Conservation (phyloP, 2,113 vertebrate genomes). For the Ochotona curzoniae region DNA sequence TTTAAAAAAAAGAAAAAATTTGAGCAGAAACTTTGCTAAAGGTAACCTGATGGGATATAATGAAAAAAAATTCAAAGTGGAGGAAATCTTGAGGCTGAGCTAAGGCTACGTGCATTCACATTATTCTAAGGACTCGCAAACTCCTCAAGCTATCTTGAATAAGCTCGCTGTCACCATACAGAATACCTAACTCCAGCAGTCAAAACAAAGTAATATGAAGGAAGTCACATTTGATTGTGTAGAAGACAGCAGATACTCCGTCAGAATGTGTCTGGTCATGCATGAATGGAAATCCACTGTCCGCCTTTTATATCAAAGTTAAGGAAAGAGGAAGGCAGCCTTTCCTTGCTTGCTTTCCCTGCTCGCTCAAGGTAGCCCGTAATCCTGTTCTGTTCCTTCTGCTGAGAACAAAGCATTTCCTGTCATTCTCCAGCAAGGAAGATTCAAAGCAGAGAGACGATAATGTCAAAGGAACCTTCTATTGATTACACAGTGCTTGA, state of each 20-base stretch:
- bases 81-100: conserved; percentile 22
- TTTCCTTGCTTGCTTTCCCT: conserved; percentile 19
- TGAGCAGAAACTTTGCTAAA: background rate
- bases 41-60: background rate
- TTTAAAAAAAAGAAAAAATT: background rate
- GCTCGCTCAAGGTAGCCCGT: conserved; percentile 24
- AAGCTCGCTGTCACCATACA: background rate
- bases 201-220: conserved; percentile 34
- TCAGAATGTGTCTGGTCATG: background rate
- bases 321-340: conserved; percentile 13
- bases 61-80: conserved; percentile 34
- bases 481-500: background rate
- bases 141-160: background rate
- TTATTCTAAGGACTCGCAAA: conserved; percentile 9
- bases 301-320: background rate
- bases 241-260: conserved; percentile 23
- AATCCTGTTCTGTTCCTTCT: conserved; percentile 38
- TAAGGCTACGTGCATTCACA: conserved; percentile 45
- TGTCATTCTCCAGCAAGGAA: conserved; percentile 40
- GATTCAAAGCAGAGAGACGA: background rate
- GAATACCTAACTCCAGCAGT: background rate
- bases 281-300: conserved; percentile 35
- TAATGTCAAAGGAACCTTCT: background rate
- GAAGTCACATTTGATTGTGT: background rate
- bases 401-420: background rate